phyloP scores from a whole-genome alignment of 2,797 vertebrate species.

The Centropyge bicolor region DNA sequence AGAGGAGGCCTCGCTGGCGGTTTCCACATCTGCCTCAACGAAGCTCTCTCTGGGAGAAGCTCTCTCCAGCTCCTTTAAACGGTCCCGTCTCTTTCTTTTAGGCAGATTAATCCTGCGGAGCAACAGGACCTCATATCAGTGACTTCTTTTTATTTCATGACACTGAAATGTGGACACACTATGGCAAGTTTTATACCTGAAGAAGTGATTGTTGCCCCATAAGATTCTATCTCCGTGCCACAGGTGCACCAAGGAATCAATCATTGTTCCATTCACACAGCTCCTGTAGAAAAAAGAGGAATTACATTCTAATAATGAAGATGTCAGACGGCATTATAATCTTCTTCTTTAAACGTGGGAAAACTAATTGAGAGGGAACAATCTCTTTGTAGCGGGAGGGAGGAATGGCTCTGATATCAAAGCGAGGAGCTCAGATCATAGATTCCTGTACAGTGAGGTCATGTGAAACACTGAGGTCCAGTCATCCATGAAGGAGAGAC shows the following conservation, averaged over 20 bases:
- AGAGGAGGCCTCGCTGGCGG: conserved; percentile 96
- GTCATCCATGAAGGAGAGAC: conserved; percentile 57
- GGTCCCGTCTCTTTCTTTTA: conserved; percentile 93
- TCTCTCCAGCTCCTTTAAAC: conserved; percentile 94
- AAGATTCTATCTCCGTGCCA: conserved; percentile 98
- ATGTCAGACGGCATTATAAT: conserved; percentile 18
- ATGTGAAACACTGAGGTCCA: conserved; percentile 71
- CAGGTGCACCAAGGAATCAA: conserved; percentile 89
- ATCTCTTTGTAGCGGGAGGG: conserved; percentile 41
- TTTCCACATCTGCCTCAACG: conserved; percentile 92
- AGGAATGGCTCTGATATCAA: conserved; percentile 70
- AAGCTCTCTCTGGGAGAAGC: conserved; percentile 86
- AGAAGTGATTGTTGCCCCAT: conserved; percentile 99
- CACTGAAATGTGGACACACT: background rate
- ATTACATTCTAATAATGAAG: conserved; percentile 4
- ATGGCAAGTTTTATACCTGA: conserved; percentile 86
- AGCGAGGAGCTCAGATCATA: conserved; percentile 59
- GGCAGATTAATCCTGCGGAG: conserved; percentile 92
- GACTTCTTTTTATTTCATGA: background rate
- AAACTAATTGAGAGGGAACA: conserved; percentile 36
- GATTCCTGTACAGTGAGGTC: conserved; percentile 75
- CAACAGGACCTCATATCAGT: conserved; percentile 7
- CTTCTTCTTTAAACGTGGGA: conserved; percentile 20
- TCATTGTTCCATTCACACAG: conserved; percentile 94
- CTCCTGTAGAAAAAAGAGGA: conserved; percentile 83